These are phyloP conservation scores for Myoxocephalus aenaeus DNA, from an alignment of 2,797 vertebrate species.

Conservation along the genomic window DNA sequence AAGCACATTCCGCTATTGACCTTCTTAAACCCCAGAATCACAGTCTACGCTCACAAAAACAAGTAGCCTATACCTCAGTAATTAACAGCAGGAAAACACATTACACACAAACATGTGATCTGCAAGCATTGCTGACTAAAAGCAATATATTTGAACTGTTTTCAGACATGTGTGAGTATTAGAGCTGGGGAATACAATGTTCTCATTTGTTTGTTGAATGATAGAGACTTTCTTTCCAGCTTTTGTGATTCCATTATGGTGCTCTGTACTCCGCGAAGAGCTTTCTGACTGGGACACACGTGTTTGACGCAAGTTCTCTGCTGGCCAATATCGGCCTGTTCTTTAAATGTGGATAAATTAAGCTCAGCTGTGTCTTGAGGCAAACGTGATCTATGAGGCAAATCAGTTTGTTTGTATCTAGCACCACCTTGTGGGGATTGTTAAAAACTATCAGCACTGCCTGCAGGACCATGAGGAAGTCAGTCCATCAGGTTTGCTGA, in stretches of 20 bases:
- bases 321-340: background rate
- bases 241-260: background rate
- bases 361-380: constrained; percentile 18
- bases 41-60: background rate
- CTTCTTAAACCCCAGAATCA: constrained; percentile 1
- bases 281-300: background rate
- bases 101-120: background rate
- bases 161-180: background rate
- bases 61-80: background rate
- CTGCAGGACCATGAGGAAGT: background rate
- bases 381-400: background rate
- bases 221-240: background rate
- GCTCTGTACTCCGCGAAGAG: background rate
- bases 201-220: background rate
- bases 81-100: background rate
- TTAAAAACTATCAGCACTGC: background rate
- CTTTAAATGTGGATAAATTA: background rate
- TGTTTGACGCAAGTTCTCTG: background rate
- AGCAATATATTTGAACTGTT: background rate
- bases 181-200: background rate
- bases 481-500: background rate
- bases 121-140: background rate
- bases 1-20: background rate
- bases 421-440: constrained; percentile 72
- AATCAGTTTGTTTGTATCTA: constrained; percentile 58